phyloP scores from a whole-genome alignment of 2,797 vertebrate species.

The Phoeniculus purpureus region DNA sequence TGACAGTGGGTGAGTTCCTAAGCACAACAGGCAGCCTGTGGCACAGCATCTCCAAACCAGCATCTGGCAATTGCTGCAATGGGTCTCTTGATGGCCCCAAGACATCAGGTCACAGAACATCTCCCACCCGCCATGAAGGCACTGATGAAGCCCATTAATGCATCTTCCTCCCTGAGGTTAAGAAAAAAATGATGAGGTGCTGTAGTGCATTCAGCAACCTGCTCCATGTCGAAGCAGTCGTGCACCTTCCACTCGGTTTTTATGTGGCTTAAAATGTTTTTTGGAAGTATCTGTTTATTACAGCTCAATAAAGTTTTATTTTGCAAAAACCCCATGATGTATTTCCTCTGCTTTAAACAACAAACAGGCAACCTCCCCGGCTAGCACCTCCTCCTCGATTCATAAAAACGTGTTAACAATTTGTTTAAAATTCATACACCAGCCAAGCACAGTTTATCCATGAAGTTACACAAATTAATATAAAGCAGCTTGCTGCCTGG shows the following conservation, averaged over 20 bases:
- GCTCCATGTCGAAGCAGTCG: neutral
- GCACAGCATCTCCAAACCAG: neutral
- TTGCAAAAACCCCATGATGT: constrained; percentile 37
- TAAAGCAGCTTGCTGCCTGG: constrained; percentile 43
- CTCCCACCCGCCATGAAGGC: neutral
- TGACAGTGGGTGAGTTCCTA: accelerated
- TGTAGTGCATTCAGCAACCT: neutral
- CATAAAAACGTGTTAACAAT: constrained; percentile 74
- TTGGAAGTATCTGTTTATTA: constrained; percentile 68
- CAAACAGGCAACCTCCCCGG: constrained; percentile 24
- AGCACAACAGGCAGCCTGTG: neutral
- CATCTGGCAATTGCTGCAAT: neutral
- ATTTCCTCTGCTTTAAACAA: constrained; percentile 63
- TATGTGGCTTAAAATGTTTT: constrained; percentile 51
- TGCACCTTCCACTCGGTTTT: constrained; percentile 36
- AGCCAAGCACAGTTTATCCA: constrained; percentile 54
- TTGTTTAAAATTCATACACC: constrained; percentile 60
- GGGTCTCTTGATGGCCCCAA: neutral
- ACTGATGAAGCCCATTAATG: accelerated
- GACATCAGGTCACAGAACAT: accelerated
- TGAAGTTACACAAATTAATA: constrained; percentile 51
- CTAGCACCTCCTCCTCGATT: constrained; percentile 54
- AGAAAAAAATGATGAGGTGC: neutral
- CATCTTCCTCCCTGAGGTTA: neutral
- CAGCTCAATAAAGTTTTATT: constrained; percentile 71